These are phyloP conservation scores for Ancistrus triradiatus DNA, from an alignment of 2,113 vertebrate species.

Conservation along the genomic window DNA sequence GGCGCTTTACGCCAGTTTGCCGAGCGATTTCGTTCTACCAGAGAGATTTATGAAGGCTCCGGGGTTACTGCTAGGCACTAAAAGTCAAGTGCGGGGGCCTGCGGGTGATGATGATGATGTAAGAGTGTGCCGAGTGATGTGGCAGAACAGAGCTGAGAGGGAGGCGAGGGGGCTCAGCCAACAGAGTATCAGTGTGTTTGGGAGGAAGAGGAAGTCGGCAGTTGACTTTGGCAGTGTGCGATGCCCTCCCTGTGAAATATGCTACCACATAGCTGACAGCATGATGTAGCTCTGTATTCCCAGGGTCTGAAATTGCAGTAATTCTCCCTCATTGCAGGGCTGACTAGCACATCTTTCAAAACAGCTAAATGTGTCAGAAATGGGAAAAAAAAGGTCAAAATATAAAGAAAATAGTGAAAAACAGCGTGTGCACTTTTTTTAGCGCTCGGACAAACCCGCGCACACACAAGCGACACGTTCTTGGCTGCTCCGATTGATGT, in stretches of 20 bases:
- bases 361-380: slow-evolving; percentile 28
- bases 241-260: slow-evolving; percentile 54
- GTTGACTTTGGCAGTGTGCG: slow-evolving; percentile 63
- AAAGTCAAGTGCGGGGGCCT: slow-evolving; percentile 38
- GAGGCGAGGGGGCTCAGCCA: slow-evolving; percentile 32
- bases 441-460: background rate
- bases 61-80: slow-evolving; percentile 42
- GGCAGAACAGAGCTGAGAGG: slow-evolving; percentile 40
- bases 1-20: slow-evolving; percentile 35
- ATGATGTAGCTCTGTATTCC: slow-evolving; percentile 64
- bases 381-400: slow-evolving; percentile 17
- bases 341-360: slow-evolving; percentile 59
- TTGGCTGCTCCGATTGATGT: slow-evolving; percentile 43
- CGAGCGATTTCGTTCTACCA: slow-evolving; percentile 41
- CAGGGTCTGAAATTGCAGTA: slow-evolving; percentile 54
- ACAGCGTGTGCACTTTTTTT: background rate
- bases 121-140: slow-evolving; percentile 41
- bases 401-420: background rate
- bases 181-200: slow-evolving; percentile 33
- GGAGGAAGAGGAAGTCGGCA: slow-evolving; percentile 53
- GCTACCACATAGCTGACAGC: slow-evolving; percentile 66
- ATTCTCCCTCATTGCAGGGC: slow-evolving; percentile 51
- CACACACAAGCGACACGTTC: slow-evolving; percentile 34
- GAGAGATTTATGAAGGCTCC: slow-evolving; percentile 51
- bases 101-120: slow-evolving; percentile 45